Conservation (phyloP, 2,113 vertebrate species). For the Ciconia stormi region DNA sequence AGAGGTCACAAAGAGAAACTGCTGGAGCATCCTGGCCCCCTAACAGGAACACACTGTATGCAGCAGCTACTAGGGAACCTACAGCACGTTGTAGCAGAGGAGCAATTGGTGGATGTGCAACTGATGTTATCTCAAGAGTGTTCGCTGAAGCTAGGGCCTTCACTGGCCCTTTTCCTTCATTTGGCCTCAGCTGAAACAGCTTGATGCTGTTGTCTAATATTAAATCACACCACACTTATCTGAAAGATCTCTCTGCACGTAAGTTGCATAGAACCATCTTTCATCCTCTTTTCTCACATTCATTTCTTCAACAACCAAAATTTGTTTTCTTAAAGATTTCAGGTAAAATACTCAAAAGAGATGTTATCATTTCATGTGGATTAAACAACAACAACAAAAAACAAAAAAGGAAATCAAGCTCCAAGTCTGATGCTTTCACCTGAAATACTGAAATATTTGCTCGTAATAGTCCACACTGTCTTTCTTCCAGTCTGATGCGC, state of each 20-base stretch:
- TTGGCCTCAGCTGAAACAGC: not conserved
- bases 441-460: not conserved
- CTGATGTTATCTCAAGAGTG: no score
- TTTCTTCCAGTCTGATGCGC: not conserved
- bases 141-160: no score
- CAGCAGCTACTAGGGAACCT: not conserved
- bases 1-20: not conserved
- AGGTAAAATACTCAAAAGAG: not conserved
- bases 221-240: not conserved
- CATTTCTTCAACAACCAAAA: not conserved
- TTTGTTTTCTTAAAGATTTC: not conserved
- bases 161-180: not conserved
- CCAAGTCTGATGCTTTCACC: not conserved
- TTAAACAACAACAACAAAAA: not conserved
- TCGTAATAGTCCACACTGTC: not conserved
- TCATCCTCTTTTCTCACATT: not conserved
- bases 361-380: not conserved
- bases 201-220: not conserved
- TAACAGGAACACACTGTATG: not conserved
- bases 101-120: not conserved
- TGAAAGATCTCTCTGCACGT: not conserved
- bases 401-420: not conserved
- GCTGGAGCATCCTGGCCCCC: not conserved
- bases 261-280: not conserved
- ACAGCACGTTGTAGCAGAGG: fast-evolving